phyloP scores from a whole-genome alignment of 2,113 vertebrate species.

The Corythornis madagascariensis region DNA sequence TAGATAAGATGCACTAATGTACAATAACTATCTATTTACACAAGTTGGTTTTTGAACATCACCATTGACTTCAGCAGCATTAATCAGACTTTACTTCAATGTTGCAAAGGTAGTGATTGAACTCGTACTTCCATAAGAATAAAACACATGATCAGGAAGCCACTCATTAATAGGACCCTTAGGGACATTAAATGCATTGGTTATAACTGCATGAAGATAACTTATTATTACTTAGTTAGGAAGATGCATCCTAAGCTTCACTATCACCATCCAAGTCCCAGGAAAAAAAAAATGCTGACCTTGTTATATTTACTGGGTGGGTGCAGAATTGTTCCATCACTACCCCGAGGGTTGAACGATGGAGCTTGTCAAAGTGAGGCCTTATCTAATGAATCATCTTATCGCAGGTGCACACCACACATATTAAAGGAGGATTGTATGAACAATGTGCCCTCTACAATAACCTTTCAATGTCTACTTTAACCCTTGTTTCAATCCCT shows the following conservation, averaged over 20 bases:
- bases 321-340: constrained; percentile 97
- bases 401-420: constrained; percentile 94
- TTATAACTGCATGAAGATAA: background rate
- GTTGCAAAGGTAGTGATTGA: background rate
- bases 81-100: background rate
- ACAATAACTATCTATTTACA: background rate
- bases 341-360: constrained; percentile 97
- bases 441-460: constrained; percentile 89
- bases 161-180: background rate
- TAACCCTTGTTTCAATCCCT: constrained; percentile 89
- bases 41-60: background rate
- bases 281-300: constrained; percentile 90
- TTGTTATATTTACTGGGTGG: constrained; percentile 96
- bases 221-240: background rate
- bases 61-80: background rate
- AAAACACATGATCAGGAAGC: background rate
- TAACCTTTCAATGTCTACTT: constrained; percentile 89
- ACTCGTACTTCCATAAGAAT: background rate
- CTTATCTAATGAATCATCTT: constrained; percentile 99
- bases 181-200: background rate
- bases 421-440: constrained; percentile 93
- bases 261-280: constrained; percentile 53
- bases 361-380: constrained; percentile 93
- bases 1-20: background rate
- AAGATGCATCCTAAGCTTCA: constrained; percentile 72